Conservation (phyloP, 64 coral and sea anemone genomes). For the Porites australiensis region DNA sequence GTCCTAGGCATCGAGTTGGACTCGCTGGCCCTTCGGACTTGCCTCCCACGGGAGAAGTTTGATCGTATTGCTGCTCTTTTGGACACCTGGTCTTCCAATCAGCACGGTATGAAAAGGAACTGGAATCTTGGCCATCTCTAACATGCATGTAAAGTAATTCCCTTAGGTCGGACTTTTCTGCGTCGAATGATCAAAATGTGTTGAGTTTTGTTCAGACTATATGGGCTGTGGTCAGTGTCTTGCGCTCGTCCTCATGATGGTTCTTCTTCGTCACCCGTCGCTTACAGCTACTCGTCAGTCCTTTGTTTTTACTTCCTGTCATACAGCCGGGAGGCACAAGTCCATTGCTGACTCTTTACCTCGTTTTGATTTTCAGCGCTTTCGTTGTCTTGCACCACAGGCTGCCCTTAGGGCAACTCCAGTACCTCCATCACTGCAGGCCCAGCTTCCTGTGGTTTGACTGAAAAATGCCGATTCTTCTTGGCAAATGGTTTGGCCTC, state of each 20-base stretch:
- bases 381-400: neutral
- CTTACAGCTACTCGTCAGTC: neutral
- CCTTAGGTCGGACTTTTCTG: too few species aligned
- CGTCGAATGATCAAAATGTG: too few species aligned
- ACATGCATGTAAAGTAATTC: too few species aligned
- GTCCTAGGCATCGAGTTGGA: too few species aligned
- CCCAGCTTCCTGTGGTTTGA: neutral
- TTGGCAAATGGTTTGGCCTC: neutral
- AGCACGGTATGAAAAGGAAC: too few species aligned
- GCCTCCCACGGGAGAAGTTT: too few species aligned
- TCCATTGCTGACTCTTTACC: slow-evolving; percentile 23
- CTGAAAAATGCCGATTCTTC: neutral
- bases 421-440: slow-evolving; percentile 15
- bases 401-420: neutral
- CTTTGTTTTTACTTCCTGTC: slow-evolving; percentile 2
- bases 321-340: slow-evolving; percentile 4
- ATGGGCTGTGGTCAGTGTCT: too few species aligned
- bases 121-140: too few species aligned
- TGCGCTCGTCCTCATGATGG: neutral
- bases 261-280: neutral
- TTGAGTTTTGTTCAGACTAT: too few species aligned
- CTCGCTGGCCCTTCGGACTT: too few species aligned
- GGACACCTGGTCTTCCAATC: too few species aligned
- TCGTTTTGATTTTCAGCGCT: slow-evolving; percentile 29
- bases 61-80: too few species aligned